Evolutionary conservation across 2,888 invertebrate species (phyloP).

Genomic region (Acanthosepion lycidas): DNA sequence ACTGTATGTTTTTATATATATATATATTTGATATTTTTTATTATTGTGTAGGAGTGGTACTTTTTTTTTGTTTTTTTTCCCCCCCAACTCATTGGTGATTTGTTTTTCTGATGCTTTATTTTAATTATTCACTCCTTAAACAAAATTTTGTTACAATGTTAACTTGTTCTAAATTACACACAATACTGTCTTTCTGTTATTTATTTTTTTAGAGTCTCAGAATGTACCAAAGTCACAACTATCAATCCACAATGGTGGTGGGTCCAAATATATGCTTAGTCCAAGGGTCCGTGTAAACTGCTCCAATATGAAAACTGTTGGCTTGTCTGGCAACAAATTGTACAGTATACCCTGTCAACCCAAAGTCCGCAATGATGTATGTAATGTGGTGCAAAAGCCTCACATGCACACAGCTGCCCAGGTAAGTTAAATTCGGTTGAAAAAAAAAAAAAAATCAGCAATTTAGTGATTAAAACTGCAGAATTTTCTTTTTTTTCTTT

Average conservation of each 20-base stretch:
- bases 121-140: too few species aligned
- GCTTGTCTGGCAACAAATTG: not conserved
- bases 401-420: not conserved
- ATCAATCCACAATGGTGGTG: not conserved
- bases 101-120: too few species aligned
- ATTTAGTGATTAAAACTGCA: too few species aligned
- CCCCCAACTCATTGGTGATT: too few species aligned
- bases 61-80: too few species aligned
- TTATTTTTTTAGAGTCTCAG: not conserved
- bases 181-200: not conserved
- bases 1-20: too few species aligned
- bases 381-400: not conserved
- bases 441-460: too few species aligned
- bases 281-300: not conserved
- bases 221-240: not conserved
- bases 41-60: too few species aligned
- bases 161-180: too few species aligned
- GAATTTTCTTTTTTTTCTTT: too few species aligned
- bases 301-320: not conserved
- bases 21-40: too few species aligned
- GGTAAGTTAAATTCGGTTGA: not conserved
- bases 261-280: not conserved
- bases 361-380: not conserved
- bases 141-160: too few species aligned
- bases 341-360: not conserved